phyloP scores from a whole-genome alignment of 1,140 invertebrate species.

The Trichoplusia ni region DNA sequence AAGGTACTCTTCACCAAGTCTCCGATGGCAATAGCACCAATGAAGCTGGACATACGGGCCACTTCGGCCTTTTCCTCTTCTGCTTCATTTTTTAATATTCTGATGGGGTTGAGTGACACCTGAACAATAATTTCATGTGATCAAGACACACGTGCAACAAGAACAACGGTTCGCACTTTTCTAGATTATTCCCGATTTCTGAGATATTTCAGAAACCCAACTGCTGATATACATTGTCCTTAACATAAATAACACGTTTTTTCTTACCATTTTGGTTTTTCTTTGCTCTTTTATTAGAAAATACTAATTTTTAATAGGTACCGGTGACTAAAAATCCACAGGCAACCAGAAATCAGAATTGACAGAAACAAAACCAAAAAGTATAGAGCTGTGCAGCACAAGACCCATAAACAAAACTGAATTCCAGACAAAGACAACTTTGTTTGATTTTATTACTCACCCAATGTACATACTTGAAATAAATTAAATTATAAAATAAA shows the following conservation, averaged over 20 bases:
- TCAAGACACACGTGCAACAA: slow-evolving; percentile 59
- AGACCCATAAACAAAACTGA: too few species aligned
- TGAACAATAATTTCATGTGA: slow-evolving; percentile 64
- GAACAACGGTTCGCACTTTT: slow-evolving; percentile 36
- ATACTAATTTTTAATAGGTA: neutral
- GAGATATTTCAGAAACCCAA: neutral
- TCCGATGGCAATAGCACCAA: slow-evolving; percentile 99
- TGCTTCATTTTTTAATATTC: slow-evolving; percentile 96
- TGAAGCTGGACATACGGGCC: slow-evolving; percentile 97
- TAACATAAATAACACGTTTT: slow-evolving; percentile 11
- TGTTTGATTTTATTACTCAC: too few species aligned
- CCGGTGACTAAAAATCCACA: slow-evolving; percentile 10
- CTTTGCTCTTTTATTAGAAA: neutral
- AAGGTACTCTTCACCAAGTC: slow-evolving; percentile 99
- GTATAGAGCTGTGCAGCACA: neutral
- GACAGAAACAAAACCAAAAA: slow-evolving; percentile 10
- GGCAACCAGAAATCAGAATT: neutral
- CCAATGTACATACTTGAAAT: too few species aligned
- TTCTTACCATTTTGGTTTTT: slow-evolving; percentile 29
- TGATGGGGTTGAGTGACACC: slow-evolving; percentile 95
- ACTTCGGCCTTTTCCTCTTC: slow-evolving; percentile 99
- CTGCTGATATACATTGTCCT: neutral
- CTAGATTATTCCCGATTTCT: neutral
- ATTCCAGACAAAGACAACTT: too few species aligned
- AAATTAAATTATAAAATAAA: too few species aligned